Percentiles rank a stretch among this genome's conserved stretches.
Evolutionary conservation across 1,140 invertebrate genomes (phyloP).

Genomic region (Calliphora vicina): DNA sequence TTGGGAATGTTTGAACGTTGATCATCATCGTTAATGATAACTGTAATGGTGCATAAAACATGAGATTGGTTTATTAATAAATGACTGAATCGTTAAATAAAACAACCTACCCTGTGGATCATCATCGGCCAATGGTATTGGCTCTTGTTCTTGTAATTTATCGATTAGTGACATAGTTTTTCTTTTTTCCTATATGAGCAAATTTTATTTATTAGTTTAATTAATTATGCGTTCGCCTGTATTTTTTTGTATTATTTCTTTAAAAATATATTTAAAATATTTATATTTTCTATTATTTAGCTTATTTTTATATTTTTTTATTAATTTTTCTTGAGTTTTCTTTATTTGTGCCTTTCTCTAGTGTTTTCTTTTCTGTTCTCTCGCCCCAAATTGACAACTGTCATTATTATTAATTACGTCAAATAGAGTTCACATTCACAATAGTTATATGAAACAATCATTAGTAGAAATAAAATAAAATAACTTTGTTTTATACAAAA

Average conservation of each 20-base stretch:
- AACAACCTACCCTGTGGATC: constrained; percentile 80
- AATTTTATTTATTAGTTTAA: not conserved
- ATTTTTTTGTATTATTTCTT: not conserved
- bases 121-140: constrained; percentile 88
- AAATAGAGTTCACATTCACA: not conserved
- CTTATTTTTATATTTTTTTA: not conserved
- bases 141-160: constrained; percentile 74
- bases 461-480: too few relatives aligned
- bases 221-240: not conserved
- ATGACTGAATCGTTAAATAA: not conserved
- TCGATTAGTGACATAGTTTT: constrained; percentile 61
- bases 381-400: not conserved
- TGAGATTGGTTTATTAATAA: not conserved
- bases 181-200: not conserved
- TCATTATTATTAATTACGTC: not conserved
- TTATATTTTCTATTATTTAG: not conserved
- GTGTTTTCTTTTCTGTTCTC: not conserved
- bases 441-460: not conserved
- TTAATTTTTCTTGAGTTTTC: not conserved
- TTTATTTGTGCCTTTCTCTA: not conserved
- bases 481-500: too few relatives aligned
- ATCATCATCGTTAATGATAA: constrained; percentile 80
- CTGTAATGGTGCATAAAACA: constrained; percentile 64
- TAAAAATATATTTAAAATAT: not conserved
- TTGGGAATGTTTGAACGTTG: constrained; percentile 69